phyloP scores from a whole-genome alignment of 1,140 invertebrate genomes.

The Helicoverpa zea region DNA sequence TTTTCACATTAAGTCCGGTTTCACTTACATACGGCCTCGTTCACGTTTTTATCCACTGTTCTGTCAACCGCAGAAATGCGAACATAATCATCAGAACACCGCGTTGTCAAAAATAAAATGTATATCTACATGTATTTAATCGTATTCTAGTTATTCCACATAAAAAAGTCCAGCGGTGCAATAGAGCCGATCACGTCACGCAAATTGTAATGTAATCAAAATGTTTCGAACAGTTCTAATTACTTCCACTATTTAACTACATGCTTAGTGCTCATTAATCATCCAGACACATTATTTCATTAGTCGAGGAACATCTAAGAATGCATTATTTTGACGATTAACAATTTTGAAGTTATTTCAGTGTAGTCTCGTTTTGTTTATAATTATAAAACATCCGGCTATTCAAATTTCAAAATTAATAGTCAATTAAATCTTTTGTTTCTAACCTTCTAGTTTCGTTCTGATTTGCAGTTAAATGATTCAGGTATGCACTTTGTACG shows the following conservation, averaged over 20 bases:
- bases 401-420: background rate
- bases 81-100: background rate
- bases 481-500: constrained; percentile 1
- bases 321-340: too few relatives aligned
- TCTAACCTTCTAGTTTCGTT: background rate
- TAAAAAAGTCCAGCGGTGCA: too few relatives aligned
- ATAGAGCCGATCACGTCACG: too few relatives aligned
- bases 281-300: too few relatives aligned
- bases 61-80: background rate
- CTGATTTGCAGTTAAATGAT: background rate
- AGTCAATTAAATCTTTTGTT: background rate
- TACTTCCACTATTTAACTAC: too few relatives aligned
- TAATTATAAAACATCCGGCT: background rate
- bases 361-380: background rate
- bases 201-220: too few relatives aligned
- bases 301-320: too few relatives aligned
- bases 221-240: too few relatives aligned
- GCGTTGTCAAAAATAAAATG: background rate
- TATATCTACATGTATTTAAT: too few relatives aligned
- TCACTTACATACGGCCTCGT: constrained; percentile 31
- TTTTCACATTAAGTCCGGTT: constrained; percentile 39
- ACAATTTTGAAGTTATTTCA: background rate
- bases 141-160: too few relatives aligned
- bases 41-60: constrained; percentile 20
- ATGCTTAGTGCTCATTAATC: too few relatives aligned